Evolutionary conservation across 2,888 invertebrate genomes (phyloP).

Genomic region (Aporophyla lueneburgensis): DNA sequence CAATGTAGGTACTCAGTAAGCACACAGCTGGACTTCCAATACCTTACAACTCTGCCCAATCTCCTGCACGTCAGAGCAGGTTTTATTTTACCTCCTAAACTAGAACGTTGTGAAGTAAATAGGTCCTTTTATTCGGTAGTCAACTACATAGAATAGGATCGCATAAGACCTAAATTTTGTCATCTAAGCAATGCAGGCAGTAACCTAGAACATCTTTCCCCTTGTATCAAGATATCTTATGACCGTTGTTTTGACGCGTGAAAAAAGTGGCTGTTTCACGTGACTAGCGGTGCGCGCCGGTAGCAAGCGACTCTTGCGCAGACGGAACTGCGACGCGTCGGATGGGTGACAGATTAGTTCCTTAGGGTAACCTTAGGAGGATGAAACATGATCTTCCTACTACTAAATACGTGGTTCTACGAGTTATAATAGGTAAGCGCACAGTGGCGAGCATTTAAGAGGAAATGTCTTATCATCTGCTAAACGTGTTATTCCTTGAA

Average conservation of each 20-base stretch:
- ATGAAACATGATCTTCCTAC: slow-evolving; percentile 16
- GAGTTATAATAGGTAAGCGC: not conserved
- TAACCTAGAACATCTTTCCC: not conserved
- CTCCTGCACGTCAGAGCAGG: not conserved
- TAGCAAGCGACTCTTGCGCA: slow-evolving; percentile 29
- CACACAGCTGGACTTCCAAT: no score
- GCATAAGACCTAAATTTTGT: not conserved
- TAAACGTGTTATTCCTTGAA: not conserved
- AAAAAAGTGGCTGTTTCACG: slow-evolving; percentile 18
- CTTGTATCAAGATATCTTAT: not conserved
- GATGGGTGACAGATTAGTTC: slow-evolving; percentile 53
- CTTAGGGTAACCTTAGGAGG: slow-evolving; percentile 28
- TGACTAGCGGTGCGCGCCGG: slow-evolving; percentile 32
- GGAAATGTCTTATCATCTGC: not conserved
- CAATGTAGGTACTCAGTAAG: no score
- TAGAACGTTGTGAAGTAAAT: no score
- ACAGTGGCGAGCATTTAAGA: not conserved
- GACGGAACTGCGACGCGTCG: slow-evolving; percentile 24
- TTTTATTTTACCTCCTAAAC: not conserved
- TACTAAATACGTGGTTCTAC: not conserved
- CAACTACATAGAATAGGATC: not conserved
- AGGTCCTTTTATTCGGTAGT: no score
- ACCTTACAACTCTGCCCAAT: not conserved
- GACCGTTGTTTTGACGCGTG: not conserved
- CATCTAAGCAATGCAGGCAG: not conserved